Evolutionary conservation across 2,888 invertebrate species (phyloP).

Genomic region (Bombylius discolor): DNA sequence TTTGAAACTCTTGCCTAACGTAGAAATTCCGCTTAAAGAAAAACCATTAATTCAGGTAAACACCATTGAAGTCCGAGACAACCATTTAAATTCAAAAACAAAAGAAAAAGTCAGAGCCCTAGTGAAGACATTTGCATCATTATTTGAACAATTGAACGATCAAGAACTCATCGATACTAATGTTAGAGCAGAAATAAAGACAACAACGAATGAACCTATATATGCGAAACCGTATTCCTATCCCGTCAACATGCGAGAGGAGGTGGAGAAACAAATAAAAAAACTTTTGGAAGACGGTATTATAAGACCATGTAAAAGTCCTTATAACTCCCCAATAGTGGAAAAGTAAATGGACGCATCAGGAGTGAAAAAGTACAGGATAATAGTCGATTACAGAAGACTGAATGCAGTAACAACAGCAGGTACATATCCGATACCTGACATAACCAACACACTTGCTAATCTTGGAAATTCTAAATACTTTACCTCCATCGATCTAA

Average conservation of each 20-base stretch:
- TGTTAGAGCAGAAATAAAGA: constrained; percentile 24
- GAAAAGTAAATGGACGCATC: background rate
- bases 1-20: constrained; percentile 3
- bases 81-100: background rate
- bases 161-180: constrained; percentile 2
- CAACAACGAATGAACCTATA: constrained; percentile 17
- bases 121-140: background rate
- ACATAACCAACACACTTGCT: background rate
- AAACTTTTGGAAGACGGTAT: background rate
- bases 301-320: background rate
- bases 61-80: constrained; percentile 1
- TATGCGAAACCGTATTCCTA: constrained; percentile 22
- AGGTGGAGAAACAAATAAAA: constrained; percentile 10
- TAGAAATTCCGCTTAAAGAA: constrained; percentile 6
- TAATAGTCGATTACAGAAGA: background rate
- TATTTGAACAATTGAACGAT: constrained; percentile 4
- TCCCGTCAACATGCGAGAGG: constrained; percentile 21
- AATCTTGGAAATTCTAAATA: background rate
- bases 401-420: background rate
- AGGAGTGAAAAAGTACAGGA: background rate
- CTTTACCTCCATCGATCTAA: background rate
- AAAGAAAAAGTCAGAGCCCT: background rate
- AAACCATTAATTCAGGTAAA: constrained; percentile 2
- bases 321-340: background rate
- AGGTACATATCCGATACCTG: background rate